These are phyloP conservation scores for Octomys mimax DNA, from an alignment of 2,797 vertebrate species.

Conservation along the genomic window DNA sequence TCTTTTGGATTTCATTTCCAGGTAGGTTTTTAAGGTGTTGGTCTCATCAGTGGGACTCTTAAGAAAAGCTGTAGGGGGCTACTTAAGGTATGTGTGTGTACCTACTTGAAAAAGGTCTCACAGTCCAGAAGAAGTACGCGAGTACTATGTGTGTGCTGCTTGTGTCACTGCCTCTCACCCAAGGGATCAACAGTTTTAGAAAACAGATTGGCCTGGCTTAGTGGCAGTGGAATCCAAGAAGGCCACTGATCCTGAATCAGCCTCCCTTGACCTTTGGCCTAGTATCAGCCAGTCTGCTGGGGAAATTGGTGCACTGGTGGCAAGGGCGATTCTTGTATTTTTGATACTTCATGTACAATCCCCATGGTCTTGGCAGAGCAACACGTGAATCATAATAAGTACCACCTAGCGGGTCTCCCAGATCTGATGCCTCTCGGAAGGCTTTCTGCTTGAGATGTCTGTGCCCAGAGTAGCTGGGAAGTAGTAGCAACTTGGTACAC, in stretches of 20 bases:
- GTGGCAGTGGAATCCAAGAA: background rate
- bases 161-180: background rate
- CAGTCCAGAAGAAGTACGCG: fast-evolving
- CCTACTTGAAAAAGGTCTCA: background rate
- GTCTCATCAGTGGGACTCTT: too few relatives aligned
- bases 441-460: background rate
- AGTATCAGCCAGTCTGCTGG: background rate
- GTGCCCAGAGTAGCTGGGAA: background rate
- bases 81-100: too few relatives aligned
- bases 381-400: background rate
- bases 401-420: background rate
- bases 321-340: background rate
- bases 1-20: background rate
- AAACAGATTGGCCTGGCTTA: background rate
- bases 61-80: background rate
- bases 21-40: background rate
- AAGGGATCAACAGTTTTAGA: background rate
- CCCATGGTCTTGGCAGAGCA: background rate
- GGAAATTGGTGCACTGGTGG: too few relatives aligned
- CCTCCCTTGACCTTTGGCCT: background rate
- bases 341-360: background rate
- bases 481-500: background rate
- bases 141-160: fast-evolving
- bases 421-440: background rate
- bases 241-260: background rate